Evolutionary conservation across 1,140 invertebrate genomes (phyloP), one percentile per base, ranked within the genome.

Genomic region (Trachelipus rathkii): DNA sequence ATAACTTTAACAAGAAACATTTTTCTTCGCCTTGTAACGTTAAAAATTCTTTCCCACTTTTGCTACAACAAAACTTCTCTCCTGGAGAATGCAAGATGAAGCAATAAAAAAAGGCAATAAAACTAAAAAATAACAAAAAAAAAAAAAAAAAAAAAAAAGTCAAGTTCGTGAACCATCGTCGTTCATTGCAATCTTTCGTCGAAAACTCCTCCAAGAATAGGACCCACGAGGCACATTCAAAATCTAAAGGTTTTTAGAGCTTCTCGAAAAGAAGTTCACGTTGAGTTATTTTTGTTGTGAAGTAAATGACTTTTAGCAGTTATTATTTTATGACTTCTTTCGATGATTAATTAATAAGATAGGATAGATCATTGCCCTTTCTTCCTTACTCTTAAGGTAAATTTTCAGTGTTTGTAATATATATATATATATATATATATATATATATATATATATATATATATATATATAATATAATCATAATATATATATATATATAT

Each of bases 371-470:
- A n/a, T n/a, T n/a, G n/a, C n/a, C n/a, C n/a, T n/a, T n/a, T n/a
- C n/a, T n/a, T n/a, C n/a, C n/a, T n/a, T n/a, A n/a, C n/a, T n/a
- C n/a, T n/a, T n/a, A n/a, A n/a, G n/a, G n/a, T n/a, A n/a, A n/a
- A n/a, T n/a, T n/a, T n/a, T n/a, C n/a, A n/a, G n/a, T n/a, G n/a
- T n/a, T n/a, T n/a, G n/a, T n/a, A n/a, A n/a, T n/a, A n/a, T n/a
- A n/a, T n/a, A n/a, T n/a, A n/a, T n/a, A n/a, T n/a, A n/a, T n/a
- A n/a, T n/a, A n/a, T n/a, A n/a, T n/a, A 50, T 50, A 50, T 72
- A 69, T 69, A 69, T 69, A 69, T 69, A 69, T 69, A 69, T 69
- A 69, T 69, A 19, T 19, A 19, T 69, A 69, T 3, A n/a, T n/a
- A n/a, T n/a, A n/a, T n/a, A n/a, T n/a, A n/a, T n/a, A n/a, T n/a